These are phyloP conservation scores for Micronisus gabar DNA, from an alignment of 2,113 vertebrate species.

Conservation along the genomic window DNA sequence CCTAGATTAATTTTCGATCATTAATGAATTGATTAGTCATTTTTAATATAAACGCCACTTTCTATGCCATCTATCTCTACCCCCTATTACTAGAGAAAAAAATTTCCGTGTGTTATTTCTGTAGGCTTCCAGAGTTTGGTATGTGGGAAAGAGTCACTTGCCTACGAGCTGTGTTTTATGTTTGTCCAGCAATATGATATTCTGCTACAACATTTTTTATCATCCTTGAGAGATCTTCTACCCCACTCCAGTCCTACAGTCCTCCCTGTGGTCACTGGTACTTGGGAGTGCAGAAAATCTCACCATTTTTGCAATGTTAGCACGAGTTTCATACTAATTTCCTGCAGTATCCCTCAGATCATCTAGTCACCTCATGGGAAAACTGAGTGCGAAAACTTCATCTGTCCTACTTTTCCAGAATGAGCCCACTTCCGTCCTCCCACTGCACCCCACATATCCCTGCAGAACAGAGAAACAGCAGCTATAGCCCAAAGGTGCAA, in stretches of 20 bases:
- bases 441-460: conserved; percentile 1
- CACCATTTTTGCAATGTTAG: not conserved
- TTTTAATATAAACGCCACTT: not conserved
- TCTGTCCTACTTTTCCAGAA: conserved; percentile 23
- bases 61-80: not conserved
- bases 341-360: not conserved
- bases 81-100: not conserved
- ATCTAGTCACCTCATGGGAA: not conserved
- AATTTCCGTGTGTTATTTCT: not conserved
- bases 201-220: not conserved
- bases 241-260: not conserved
- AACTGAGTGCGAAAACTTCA: not conserved
- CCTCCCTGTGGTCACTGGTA: not conserved
- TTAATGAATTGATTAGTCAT: not conserved
- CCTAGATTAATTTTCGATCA: not conserved
- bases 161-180: not conserved
- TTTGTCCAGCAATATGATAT: not conserved
- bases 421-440: not conserved
- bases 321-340: not conserved
- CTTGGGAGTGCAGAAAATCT: not conserved
- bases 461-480: not conserved
- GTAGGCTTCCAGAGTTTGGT: not conserved
- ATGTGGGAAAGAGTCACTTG: not conserved
- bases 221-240: not conserved
- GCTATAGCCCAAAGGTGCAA: not conserved